Evolutionary conservation across 1,140 invertebrate genomes (phyloP), one percentile per base, ranked within the genome.

Genomic region (Drosophila tani): DNA sequence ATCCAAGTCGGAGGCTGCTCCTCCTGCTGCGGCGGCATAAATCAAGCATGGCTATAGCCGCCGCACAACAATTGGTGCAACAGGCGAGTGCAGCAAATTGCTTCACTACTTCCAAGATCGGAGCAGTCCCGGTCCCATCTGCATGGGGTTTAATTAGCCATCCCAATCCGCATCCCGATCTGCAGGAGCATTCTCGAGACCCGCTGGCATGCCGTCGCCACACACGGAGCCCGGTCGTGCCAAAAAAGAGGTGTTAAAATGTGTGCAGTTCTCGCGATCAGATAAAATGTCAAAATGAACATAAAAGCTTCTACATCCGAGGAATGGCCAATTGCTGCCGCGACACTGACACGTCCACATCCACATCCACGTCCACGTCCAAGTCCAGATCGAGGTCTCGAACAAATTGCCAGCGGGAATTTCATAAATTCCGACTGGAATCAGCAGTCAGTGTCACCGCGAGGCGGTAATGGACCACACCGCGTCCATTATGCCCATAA

Each of bases 241-340:
- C 75, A 71, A 65, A 65, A 57, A 63, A 55, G 86, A 90, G 85
- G 85, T 90, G 85, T 90, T 90, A 90, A 91, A 92, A 87, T 91
- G 90, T 91, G 86, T 84, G 82, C 91, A 86, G 91, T 91, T 91
- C 85, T 83, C 82, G 84, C 91, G 91, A 92, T 92, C 91, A 92
- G 84, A 92, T 92, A 91, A 92, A 92, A 92, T 92, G 91, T 92
- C 91, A 92, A 92, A 83, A 91, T 79, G 82, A 91, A 92, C 91
- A 92, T 92, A 90, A 92, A 92, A 92, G 91, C 91, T 92, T 92
- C 91, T 90, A 92, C 91, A 91, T 92, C 82, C 80, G 85, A 92
- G 87, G 91, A 92, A 92, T 92, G 91, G 82, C 84, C 91, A 92
- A 92, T 91, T 83, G 85, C 69, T 79, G 83, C 59, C 76, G 68